Evolutionary conservation across 2,888 invertebrate species (phyloP), one percentile per base, ranked within the genome.

Genomic region (Pasiphila rectangulata): DNA sequence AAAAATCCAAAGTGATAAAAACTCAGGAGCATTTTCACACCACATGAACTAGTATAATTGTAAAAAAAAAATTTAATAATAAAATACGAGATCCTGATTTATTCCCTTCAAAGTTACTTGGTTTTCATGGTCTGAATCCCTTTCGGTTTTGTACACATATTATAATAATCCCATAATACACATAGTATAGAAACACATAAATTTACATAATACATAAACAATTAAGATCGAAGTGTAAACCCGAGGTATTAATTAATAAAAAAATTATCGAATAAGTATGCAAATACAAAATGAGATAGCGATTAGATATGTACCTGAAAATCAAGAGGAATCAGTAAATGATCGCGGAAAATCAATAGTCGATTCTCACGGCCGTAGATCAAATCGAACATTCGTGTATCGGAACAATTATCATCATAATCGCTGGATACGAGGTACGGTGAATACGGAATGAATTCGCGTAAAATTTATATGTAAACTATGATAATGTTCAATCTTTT

Each of bases 381-480:
- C 85, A 83, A 75, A 76, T 78, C 73, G 74, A 74, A 71, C 67
- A 73, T 81, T 83, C 84, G 81, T 82, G 83, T 82, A 83, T 84
- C 77, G 73, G 63, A 69, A 69, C 79, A 76, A 87, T 88, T 86
- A 85, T 81, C 78, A 88, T 87, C 75, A 83, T 83, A 88, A 87
- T 84, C 82, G 79, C 60, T 70, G 75, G 80, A 81, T 76, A 82
- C 64, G 73, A 80, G 74, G 64, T 76, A 69, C 75, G 70, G 78
- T 80, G 83, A 85, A 84, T 86, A 80, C 76, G 67, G 72, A 86
- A 86, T 86, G 79, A 81, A 83, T 86, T 83, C 66, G 86, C 86
- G 83, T 84, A 84, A 86, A 87, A 87, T 88, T 87, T 87, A 87
- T 86, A 86, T 84, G 85, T 85, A 86, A 86, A 86, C 86, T 88